Conservation (phyloP, 2,113 vertebrate genomes). For the Turnix velox region DNA sequence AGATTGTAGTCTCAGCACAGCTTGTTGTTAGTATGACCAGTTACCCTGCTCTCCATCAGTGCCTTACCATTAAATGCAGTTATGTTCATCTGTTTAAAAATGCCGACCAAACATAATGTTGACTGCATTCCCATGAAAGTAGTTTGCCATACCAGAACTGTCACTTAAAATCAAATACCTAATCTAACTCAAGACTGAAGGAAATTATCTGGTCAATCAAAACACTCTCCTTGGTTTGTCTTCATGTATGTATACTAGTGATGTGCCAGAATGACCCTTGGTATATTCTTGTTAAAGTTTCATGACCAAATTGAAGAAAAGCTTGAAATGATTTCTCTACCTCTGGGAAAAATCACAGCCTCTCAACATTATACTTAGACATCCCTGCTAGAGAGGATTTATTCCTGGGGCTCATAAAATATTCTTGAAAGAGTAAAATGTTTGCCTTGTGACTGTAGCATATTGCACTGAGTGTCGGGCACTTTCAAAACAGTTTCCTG, state of each 20-base stretch:
- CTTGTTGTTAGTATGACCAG: neutral
- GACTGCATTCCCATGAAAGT: neutral
- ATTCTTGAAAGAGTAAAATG: constrained; percentile 39
- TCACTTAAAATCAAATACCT: constrained; percentile 27
- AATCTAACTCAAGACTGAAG: constrained; percentile 16
- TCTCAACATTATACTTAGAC: constrained; percentile 29
- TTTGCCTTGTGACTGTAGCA: constrained; percentile 38
- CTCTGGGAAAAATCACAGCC: constrained; percentile 28
- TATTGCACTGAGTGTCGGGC: neutral
- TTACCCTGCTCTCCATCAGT: neutral
- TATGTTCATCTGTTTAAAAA: neutral
- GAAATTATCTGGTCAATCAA: neutral
- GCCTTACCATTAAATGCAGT: neutral
- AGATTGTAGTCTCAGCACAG: neutral
- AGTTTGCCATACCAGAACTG: neutral
- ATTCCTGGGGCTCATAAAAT: constrained; percentile 50
- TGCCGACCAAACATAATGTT: neutral
- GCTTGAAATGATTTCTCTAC: constrained; percentile 35
- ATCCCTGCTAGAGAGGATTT: constrained; percentile 19
- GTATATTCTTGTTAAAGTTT: constrained; percentile 46
- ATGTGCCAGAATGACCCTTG: neutral
- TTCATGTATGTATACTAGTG: neutral
- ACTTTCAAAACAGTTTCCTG: constrained; percentile 58
- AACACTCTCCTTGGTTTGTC: neutral
- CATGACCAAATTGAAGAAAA: constrained; percentile 12